These are phyloP conservation scores for Dasypus novemcinctus DNA, from an alignment of 2,113 vertebrate genomes.

Conservation along the genomic window DNA sequence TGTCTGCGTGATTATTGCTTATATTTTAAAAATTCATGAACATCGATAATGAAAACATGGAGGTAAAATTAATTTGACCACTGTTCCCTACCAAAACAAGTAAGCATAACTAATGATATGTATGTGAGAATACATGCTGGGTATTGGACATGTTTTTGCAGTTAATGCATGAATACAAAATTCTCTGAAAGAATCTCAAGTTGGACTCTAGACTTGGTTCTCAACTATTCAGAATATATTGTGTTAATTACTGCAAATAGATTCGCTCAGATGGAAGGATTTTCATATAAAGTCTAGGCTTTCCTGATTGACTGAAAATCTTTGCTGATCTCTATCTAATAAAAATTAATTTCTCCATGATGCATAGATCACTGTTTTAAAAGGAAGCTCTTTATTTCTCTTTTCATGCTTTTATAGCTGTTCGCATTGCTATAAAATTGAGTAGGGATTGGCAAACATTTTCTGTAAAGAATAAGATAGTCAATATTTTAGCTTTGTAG, in stretches of 20 bases:
- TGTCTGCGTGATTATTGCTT: not conserved
- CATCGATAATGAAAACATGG: not conserved
- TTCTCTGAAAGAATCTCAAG: not conserved
- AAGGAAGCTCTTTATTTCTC: not conserved
- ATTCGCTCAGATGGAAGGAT: not conserved
- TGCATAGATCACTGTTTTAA: not conserved
- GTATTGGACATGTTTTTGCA: not conserved
- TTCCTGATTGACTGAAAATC: not conserved
- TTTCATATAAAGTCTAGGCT: not conserved
- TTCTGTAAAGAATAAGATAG: not conserved
- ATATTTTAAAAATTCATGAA: not conserved
- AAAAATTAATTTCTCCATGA: not conserved
- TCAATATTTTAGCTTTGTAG: not conserved
- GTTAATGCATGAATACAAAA: not conserved
- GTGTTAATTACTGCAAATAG: not conserved
- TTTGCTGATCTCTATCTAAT: not conserved
- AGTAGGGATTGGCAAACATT: not conserved
- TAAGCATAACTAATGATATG: not conserved
- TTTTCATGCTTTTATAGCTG: not conserved
- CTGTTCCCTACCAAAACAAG: not conserved
- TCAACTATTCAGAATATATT: not conserved
- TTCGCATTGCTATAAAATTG: not conserved
- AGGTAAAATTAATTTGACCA: constrained; percentile 1
- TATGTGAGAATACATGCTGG: not conserved
- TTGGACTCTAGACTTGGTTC: not conserved